A percentile compares a stretch with the other conserved stretches of the same genome.
Evolutionary conservation across 2,797 vertebrate species (phyloP).

Genomic region (Chelmon rostratus): DNA sequence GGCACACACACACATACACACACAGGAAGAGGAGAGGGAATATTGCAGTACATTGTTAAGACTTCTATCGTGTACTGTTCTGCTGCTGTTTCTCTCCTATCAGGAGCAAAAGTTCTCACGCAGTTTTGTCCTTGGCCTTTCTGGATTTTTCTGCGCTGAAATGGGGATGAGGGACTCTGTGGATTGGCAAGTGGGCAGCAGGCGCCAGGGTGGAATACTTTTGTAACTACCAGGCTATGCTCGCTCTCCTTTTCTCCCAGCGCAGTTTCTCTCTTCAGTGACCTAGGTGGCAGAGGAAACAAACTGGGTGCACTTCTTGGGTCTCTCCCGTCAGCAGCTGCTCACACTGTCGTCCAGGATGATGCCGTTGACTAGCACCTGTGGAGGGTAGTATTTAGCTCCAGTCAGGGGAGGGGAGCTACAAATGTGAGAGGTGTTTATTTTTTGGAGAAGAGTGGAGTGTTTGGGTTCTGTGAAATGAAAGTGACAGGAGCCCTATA

Average conservation of each 20-base stretch:
- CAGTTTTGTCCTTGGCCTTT: constrained; percentile 42
- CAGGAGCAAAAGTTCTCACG: constrained; percentile 72
- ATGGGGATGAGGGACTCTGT: constrained; percentile 66
- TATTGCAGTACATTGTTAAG: constrained; percentile 76
- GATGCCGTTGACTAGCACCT: constrained; percentile 59
- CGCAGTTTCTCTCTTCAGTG: constrained; percentile 36
- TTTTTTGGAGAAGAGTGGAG: constrained; percentile 34
- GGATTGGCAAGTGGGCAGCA: constrained; percentile 74
- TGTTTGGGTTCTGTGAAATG: constrained; percentile 45
- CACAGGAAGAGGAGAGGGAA: constrained; percentile 81
- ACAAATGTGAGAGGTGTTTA: constrained; percentile 16
- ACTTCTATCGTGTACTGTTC: constrained; percentile 63
- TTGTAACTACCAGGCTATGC: constrained; percentile 62
- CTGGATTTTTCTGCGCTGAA: constrained; percentile 61
- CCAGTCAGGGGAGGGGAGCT: constrained; percentile 36
- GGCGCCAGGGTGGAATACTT: constrained; percentile 64
- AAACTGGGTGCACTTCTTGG: constrained; percentile 37
- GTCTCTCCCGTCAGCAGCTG: constrained; percentile 29
- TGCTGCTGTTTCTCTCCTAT: constrained; percentile 45
- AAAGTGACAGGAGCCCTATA: constrained; percentile 43
- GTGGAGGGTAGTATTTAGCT: constrained; percentile 66
- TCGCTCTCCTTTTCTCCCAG: constrained; percentile 41
- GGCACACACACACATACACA: constrained; percentile 68
- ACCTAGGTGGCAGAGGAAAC: constrained; percentile 49
- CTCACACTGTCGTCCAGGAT: constrained; percentile 52